Evolutionary conservation across 2,888 invertebrate genomes (phyloP).

Genomic region (Petrolisthes manimaculis): DNA sequence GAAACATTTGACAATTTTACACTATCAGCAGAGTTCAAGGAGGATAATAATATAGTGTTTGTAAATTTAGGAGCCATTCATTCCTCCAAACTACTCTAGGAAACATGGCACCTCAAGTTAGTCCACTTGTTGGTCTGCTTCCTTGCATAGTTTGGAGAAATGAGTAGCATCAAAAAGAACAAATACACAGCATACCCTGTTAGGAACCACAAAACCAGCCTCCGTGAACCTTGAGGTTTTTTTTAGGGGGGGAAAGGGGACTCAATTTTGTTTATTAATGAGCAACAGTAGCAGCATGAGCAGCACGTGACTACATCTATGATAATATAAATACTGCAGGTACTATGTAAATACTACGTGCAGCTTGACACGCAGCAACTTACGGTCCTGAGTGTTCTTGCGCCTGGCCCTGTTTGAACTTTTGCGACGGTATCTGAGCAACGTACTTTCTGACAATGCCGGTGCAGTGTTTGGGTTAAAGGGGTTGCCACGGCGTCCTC

Average conservation of each 20-base stretch:
- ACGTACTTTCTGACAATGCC: conserved; percentile 52
- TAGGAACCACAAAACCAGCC: background rate
- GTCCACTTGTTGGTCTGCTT: too few relatives aligned
- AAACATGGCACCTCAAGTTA: too few relatives aligned
- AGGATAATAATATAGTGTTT: too few relatives aligned
- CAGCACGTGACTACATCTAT: conserved; percentile 32
- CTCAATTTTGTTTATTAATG: background rate
- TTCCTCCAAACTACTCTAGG: too few relatives aligned
- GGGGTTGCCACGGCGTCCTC: conserved; percentile 1
- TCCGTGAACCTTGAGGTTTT: conserved; percentile 32
- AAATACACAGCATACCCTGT: too few relatives aligned
- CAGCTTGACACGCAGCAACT: conserved; percentile 58
- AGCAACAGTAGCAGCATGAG: background rate
- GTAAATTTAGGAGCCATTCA: too few relatives aligned
- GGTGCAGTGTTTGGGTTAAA: background rate
- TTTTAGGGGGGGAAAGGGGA: background rate
- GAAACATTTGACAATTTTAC: too few relatives aligned
- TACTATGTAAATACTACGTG: conserved; percentile 29
- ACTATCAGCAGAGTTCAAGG: too few relatives aligned
- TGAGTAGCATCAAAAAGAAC: too few relatives aligned
- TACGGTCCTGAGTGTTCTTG: conserved; percentile 42
- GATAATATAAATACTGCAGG: conserved; percentile 23
- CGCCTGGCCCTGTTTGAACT: conserved; percentile 44
- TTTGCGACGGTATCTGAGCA: conserved; percentile 62
- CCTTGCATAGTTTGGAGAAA: too few relatives aligned